A percentile compares a stretch with the other conserved stretches of the same genome.
Evolutionary conservation across 1,140 invertebrate species (phyloP).

Genomic region (Caenorhabditis remanei): DNA sequence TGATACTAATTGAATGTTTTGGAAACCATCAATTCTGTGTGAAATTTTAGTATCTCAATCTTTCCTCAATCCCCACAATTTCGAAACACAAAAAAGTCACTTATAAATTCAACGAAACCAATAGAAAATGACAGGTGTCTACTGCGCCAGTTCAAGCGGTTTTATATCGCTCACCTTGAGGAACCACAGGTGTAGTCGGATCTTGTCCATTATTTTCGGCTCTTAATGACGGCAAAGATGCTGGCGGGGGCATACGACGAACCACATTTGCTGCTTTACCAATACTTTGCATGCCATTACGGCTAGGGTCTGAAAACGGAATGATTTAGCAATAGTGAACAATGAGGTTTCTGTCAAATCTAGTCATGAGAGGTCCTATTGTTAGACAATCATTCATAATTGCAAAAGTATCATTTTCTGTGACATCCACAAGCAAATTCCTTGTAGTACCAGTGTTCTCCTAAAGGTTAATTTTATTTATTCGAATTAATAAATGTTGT

Average conservation of each 20-base stretch:
- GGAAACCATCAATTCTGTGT: no score
- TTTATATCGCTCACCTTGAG: slow-evolving; percentile 66
- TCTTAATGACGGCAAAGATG: slow-evolving; percentile 76
- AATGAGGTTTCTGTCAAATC: no score
- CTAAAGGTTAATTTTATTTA: no score
- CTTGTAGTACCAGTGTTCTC: no score
- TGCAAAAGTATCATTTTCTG: no score
- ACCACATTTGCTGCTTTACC: slow-evolving; percentile 72
- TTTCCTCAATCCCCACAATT: background rate
- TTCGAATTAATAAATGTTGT: no score
- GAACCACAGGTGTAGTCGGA: slow-evolving; percentile 73
- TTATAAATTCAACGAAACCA: background rate
- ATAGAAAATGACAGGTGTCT: background rate
- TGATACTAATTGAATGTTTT: no score
- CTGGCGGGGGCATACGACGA: slow-evolving; percentile 78
- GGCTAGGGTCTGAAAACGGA: slow-evolving; percentile 58
- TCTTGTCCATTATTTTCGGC: slow-evolving; percentile 75
- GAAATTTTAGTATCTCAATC: no score
- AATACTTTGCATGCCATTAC: slow-evolving; percentile 70
- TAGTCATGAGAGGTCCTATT: no score
- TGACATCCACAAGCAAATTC: no score
- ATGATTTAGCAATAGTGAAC: no score
- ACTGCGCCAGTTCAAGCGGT: background rate
- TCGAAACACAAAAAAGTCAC: background rate
- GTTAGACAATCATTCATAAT: no score